These are phyloP conservation scores for Shinisaurus crocodilurus DNA, from an alignment of 2,113 vertebrate species.

Conservation along the genomic window DNA sequence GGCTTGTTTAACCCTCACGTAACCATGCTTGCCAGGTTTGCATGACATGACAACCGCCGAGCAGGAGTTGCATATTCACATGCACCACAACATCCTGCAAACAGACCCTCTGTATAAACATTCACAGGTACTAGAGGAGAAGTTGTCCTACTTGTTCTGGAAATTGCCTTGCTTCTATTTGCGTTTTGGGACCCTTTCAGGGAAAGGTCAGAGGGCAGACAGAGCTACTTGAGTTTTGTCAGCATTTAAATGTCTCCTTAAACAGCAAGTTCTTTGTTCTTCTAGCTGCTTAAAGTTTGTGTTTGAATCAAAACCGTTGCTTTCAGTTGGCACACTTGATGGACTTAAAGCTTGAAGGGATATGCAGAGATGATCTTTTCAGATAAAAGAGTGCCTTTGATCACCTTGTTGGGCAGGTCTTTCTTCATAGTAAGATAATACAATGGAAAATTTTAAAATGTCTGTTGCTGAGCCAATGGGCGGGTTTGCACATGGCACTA, in stretches of 20 bases:
- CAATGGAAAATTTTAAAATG: neutral
- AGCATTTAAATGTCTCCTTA: neutral
- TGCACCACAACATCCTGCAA: too few relatives aligned
- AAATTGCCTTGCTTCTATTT: neutral
- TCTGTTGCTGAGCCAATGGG: neutral
- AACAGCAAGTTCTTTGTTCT: neutral
- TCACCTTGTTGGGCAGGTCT: neutral
- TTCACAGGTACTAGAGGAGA: neutral
- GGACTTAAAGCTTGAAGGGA: neutral
- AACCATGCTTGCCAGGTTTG: too few relatives aligned
- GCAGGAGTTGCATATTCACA: too few relatives aligned
- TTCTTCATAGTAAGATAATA: neutral
- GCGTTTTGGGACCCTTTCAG: neutral
- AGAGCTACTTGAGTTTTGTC: neutral
- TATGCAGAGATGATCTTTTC: neutral
- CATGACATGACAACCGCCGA: too few relatives aligned
- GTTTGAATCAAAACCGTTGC: neutral
- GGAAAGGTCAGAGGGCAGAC: neutral
- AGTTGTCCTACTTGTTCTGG: too few relatives aligned
- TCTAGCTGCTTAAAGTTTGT: accelerated
- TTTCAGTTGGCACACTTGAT: neutral
- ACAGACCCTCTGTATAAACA: neutral
- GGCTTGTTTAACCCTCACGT: too few relatives aligned
- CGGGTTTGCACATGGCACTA: too few relatives aligned
- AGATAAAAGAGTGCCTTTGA: neutral